Conservation (phyloP, 2,797 vertebrate genomes). For the Spheniscus humboldti region DNA sequence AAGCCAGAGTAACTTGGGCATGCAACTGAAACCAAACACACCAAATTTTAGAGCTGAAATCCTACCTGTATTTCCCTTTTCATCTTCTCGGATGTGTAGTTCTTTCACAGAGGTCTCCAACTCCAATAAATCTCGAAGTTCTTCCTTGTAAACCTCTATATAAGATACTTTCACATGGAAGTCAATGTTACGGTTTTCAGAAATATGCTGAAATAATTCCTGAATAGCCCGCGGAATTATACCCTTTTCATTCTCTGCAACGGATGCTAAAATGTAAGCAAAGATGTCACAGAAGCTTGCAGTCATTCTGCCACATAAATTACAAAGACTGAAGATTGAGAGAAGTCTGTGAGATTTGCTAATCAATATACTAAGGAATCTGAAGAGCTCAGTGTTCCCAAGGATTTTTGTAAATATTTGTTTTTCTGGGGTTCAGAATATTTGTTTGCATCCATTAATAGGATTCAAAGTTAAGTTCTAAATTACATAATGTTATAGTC, state of each 20-base stretch:
- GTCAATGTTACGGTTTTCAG: slow-evolving; percentile 70
- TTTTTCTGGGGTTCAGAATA: background rate
- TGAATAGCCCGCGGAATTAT: slow-evolving; percentile 85
- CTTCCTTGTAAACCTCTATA: slow-evolving; percentile 89
- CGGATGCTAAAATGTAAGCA: slow-evolving; percentile 62
- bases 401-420: background rate
- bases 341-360: background rate
- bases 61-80: slow-evolving; percentile 88
- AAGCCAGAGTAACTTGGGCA: background rate
- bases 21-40: background rate
- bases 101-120: slow-evolving; percentile 80
- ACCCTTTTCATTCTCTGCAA: slow-evolving; percentile 81
- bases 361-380: background rate
- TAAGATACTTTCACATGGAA: slow-evolving; percentile 83
- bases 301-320: background rate
- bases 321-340: background rate
- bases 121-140: slow-evolving; percentile 87
- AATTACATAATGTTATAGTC: background rate
- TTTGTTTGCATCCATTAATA: background rate
- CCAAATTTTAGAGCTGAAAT: background rate
- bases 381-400: background rate
- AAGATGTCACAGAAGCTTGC: background rate
- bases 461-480: background rate
- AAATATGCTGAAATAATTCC: slow-evolving; percentile 84
- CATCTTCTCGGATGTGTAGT: slow-evolving; percentile 87